These are phyloP conservation scores for Drosophila asahinai DNA, from an alignment of 1,140 invertebrate genomes.

Conservation along the genomic window DNA sequence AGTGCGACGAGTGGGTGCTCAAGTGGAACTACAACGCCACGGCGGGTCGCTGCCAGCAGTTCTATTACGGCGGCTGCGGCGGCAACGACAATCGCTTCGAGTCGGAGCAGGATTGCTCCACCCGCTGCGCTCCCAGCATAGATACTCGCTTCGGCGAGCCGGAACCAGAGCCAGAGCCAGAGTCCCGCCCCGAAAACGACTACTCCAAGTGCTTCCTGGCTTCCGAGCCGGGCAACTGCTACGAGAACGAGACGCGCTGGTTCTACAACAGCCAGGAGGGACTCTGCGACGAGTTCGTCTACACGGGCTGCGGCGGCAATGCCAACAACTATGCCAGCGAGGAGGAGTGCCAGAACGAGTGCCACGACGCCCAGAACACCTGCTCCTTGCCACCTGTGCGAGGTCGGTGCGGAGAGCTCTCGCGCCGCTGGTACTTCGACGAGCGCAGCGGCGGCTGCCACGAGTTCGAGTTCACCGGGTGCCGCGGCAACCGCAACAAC, in stretches of 20 bases:
- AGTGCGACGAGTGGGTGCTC: constrained; percentile 91
- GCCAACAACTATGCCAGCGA: constrained; percentile 92
- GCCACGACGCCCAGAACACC: constrained; percentile 89
- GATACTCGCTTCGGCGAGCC: constrained; percentile 32
- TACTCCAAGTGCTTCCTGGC: constrained; percentile 88
- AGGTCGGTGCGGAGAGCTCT: constrained; percentile 86
- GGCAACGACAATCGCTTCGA: constrained; percentile 93
- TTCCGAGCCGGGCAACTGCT: constrained; percentile 90
- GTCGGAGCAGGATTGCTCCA: constrained; percentile 89
- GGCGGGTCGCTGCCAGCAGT: constrained; percentile 89
- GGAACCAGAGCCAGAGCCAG: constrained; percentile 36
- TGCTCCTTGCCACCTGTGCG: constrained; percentile 90
- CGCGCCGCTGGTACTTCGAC: constrained; percentile 92
- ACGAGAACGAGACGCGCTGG: constrained; percentile 88
- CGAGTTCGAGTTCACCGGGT: constrained; percentile 89
- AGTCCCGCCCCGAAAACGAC: constrained; percentile 26
- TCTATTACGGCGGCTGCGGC: constrained; percentile 93
- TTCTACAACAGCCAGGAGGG: constrained; percentile 92
- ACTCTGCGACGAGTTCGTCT: constrained; percentile 93
- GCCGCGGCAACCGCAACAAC: constrained; percentile 92
- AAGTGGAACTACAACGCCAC: constrained; percentile 94
- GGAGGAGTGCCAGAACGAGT: constrained; percentile 92
- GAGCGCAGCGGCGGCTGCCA: constrained; percentile 87
- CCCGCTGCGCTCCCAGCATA: constrained; percentile 87
- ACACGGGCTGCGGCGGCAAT: constrained; percentile 94